Percentiles rank a stretch among this genome's conserved stretches.
Conservation (phyloP, 2,888 invertebrate species). For the Spialia ferax region DNA sequence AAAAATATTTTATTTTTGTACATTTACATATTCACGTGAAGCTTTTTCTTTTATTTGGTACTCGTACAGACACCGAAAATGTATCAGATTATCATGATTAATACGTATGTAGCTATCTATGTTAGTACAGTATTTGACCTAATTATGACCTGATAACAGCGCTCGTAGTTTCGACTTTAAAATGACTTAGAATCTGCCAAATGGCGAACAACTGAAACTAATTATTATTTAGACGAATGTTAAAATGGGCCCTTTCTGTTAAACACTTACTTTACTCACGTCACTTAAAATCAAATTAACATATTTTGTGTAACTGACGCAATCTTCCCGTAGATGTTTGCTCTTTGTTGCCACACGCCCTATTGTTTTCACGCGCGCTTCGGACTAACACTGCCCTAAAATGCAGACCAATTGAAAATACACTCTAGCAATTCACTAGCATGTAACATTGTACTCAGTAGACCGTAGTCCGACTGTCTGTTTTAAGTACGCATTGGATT, state of each 20-base stretch:
- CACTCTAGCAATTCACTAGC: constrained; percentile 12
- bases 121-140: too few relatives aligned
- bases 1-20: too few relatives aligned
- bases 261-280: constrained; percentile 6
- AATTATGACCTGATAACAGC: too few relatives aligned
- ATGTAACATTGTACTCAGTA: background rate
- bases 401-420: constrained; percentile 30
- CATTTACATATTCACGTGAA: too few relatives aligned
- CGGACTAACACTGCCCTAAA: constrained; percentile 22
- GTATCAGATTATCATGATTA: too few relatives aligned
- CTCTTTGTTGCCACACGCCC: constrained; percentile 16
- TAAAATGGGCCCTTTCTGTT: constrained; percentile 9
- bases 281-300: constrained; percentile 20
- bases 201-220: too few relatives aligned
- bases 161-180: too few relatives aligned
- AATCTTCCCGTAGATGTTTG: constrained; percentile 20
- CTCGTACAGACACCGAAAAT: too few relatives aligned
- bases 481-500: background rate
- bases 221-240: background rate
- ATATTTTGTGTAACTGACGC: constrained; percentile 25
- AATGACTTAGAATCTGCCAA: too few relatives aligned
- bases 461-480: background rate
- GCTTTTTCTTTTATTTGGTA: too few relatives aligned
- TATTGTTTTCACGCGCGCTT: constrained; percentile 25
- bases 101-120: too few relatives aligned